Evolutionary conservation across 2,888 invertebrate genomes (phyloP), one percentile per base, ranked within the genome.

Genomic region (Eupithecia subfuscata): DNA sequence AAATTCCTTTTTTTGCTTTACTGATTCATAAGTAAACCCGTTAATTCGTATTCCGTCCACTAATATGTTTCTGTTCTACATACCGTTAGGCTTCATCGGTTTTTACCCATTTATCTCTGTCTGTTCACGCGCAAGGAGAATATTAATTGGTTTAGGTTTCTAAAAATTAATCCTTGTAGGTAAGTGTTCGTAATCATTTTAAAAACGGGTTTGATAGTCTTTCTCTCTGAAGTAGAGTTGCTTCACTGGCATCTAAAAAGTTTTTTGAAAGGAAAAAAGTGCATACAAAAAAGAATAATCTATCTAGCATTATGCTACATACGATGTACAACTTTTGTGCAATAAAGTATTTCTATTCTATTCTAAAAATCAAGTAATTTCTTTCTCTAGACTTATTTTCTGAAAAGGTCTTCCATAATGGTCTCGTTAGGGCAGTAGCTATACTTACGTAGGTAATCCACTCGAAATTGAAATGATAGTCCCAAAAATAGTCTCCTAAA

Each of bases 61-160:
- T 56, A 69, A 77, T 79, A 70, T 60, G 68, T 76, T 73, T 70
- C 73, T 75, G 77, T 80, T 74, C 69, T 43, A 70, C 18, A 71
- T 70, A 78, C 82, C 80, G 82, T 80, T 81, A 81, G 65, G 64
- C 52, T 70, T 73, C 68, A 52, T 43, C 48, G 56, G 63, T 78
- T 18, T 43, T 70, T 76, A 56, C 73, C 71, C 69, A 79, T 81
- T 77, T 73, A 72, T 79, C 77, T 80, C 74, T 77, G 78, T 76
- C 68, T 79, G 70, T 71, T 25, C 56, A 72, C 73, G 77, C 75
- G 82, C 80, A 81, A 74, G 75, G 72, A 76, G 86, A 84, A 86
- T 86, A 80, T 81, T 81, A 83, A 83, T 78, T 67, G 60, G 60
- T 73, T 68, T 22, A 67, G 34, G 34, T 64, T 34, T 34, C 64